Evolutionary conservation across 2,113 vertebrate genomes (phyloP), one percentile per base, ranked within the genome.

Genomic region (Muscicapa adusta): DNA sequence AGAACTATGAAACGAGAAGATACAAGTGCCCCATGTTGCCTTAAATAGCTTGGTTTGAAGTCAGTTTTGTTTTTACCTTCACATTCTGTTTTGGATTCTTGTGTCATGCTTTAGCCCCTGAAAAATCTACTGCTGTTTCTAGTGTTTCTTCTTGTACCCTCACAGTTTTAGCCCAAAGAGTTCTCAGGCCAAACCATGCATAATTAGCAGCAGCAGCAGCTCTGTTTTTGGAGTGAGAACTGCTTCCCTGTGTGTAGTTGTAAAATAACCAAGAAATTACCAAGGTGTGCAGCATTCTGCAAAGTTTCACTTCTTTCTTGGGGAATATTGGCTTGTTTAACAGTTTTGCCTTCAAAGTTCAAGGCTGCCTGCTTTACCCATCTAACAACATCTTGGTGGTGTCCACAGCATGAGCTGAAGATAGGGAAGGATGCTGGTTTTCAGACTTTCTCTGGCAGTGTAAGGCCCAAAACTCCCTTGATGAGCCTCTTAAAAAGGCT

Each of bases 41-140:
- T 73, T 63, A 63, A 67, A 28, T 24, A 57, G 17, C 26, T 45
- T 42, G 36, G 29, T 78, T 89, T 89, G 62, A 81, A 61, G 17
- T 71, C 0, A 0, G 22, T 51, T 80, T 91, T 0, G 0, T 42
- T 84, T 66, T 66, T 45, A 18, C n/a, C n/a, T 76, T 53, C 47
- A 48, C 40, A 80, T 71, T 61, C 19, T 73, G 8, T 48, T 92
- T 25, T 88, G 19, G 24, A 7, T 31, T 66, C 22, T 67, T 91
- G 28, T 53, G n/a, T 63, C 38, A 12, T 56, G 17, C 68, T 85
- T 78, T 56, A 78, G 34, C 12, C 12, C 11, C 22, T 56, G 29
- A 45, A 78, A 40, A n/a, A 86, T 31, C 5, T n/a, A 10, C 29
- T 56, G 54, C 36, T 74, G 19, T 12, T 70, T 36, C n/a, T 77